These are phyloP conservation scores for Caenorhabditis latens DNA, from an alignment of 1,140 invertebrate species.

Conservation along the genomic window DNA sequence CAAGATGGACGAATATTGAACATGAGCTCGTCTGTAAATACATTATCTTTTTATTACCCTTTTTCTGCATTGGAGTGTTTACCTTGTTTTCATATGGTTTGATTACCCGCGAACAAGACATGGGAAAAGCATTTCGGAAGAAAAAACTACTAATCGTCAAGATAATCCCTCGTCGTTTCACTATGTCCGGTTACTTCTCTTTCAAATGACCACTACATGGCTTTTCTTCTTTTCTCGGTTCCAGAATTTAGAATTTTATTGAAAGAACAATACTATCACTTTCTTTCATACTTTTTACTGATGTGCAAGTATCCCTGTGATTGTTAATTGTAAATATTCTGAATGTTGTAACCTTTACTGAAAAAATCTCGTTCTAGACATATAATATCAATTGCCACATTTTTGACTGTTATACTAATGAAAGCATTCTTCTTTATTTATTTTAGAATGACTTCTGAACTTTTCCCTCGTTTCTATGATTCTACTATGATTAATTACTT, in stretches of 20 bases:
- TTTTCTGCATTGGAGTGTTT: neutral
- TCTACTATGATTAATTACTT: slow-evolving; percentile 20
- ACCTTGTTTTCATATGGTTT: slow-evolving; percentile 27
- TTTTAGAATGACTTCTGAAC: neutral
- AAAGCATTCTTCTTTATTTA: neutral
- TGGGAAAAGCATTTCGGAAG: neutral
- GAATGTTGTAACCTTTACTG: neutral
- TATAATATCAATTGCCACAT: too few species aligned
- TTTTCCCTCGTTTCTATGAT: neutral
- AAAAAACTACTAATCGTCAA: slow-evolving; percentile 38
- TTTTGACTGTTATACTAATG: neutral
- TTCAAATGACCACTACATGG: neutral
- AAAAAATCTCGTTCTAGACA: neutral
- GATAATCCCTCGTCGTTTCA: slow-evolving; percentile 20
- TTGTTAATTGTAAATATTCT: neutral
- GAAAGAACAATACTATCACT: neutral
- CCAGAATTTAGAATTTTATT: neutral
- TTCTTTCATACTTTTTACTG: neutral
- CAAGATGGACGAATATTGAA: neutral
- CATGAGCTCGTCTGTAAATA: slow-evolving; percentile 52
- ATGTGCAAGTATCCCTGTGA: neutral
- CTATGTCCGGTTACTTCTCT: slow-evolving; percentile 3
- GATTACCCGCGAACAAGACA: neutral
- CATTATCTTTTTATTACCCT: slow-evolving; percentile 45
- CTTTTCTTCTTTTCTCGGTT: neutral